These are phyloP conservation scores for Pterostichus madidus DNA, from an alignment of 2,888 invertebrate species.

Conservation along the genomic window DNA sequence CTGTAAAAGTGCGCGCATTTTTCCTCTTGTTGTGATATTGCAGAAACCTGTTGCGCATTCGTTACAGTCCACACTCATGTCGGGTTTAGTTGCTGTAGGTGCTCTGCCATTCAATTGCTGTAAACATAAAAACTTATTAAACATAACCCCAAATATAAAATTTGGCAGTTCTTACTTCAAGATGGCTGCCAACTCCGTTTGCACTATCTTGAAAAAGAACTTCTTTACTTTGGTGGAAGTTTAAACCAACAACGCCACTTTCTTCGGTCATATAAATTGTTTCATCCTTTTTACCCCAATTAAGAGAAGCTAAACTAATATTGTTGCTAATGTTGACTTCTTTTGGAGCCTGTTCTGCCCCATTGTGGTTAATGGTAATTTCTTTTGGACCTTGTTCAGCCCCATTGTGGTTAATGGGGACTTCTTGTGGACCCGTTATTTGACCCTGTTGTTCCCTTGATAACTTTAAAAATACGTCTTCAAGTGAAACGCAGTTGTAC, in stretches of 20 bases:
- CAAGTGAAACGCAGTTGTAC: slow-evolving; percentile 91
- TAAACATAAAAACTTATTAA: slow-evolving; percentile 25
- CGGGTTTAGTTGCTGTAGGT: slow-evolving; percentile 74
- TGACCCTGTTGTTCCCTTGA: slow-evolving; percentile 85
- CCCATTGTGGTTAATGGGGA: slow-evolving; percentile 84
- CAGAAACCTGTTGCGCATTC: slow-evolving; percentile 81
- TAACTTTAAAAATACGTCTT: slow-evolving; percentile 95
- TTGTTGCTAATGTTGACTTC: slow-evolving; percentile 85
- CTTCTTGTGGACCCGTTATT: slow-evolving; percentile 68
- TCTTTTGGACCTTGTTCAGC: slow-evolving; percentile 30
- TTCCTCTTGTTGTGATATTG: slow-evolving; percentile 89
- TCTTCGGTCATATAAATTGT: slow-evolving; percentile 92
- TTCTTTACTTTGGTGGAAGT: slow-evolving; percentile 95
- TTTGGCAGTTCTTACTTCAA: slow-evolving; percentile 78
- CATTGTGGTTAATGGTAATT: slow-evolving; percentile 82
- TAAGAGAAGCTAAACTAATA: slow-evolving; percentile 89
- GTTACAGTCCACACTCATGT: slow-evolving; percentile 80
- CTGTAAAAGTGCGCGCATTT: slow-evolving; percentile 90
- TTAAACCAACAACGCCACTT: slow-evolving; percentile 91
- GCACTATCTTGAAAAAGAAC: slow-evolving; percentile 87
- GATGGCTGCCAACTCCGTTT: slow-evolving; percentile 81
- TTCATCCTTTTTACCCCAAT: slow-evolving; percentile 90
- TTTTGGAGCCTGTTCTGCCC: slow-evolving; percentile 8
- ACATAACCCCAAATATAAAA: neutral
- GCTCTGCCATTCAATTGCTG: slow-evolving; percentile 63